Conservation (phyloP, 2,888 invertebrate genomes). For the Ophion obscuratus region DNA sequence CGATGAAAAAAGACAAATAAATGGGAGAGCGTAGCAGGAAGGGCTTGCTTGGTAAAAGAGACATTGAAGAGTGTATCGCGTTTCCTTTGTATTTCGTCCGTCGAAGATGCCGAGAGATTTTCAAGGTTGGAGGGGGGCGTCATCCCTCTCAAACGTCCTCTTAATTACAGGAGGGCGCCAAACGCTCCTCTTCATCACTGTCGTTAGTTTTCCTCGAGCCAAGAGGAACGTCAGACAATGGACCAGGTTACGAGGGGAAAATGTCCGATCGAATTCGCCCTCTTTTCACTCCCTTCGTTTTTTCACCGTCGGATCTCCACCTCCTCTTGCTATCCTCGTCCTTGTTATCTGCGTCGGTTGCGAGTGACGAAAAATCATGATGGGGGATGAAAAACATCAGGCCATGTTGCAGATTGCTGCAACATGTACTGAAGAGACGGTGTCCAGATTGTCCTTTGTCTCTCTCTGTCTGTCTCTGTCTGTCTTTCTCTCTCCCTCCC, state of each 20-base stretch:
- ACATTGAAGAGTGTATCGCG: slow-evolving; percentile 10
- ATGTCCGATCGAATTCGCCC: slow-evolving; percentile 51
- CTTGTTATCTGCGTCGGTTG: neutral
- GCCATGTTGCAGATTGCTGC: slow-evolving; percentile 10
- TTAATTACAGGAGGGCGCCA: slow-evolving; percentile 51
- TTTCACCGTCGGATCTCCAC: neutral
- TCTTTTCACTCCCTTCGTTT: slow-evolving; percentile 9
- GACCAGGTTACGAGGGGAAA: slow-evolving; percentile 58
- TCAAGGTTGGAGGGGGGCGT: slow-evolving; percentile 1
- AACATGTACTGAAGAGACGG: neutral
- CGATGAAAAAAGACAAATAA: neutral
- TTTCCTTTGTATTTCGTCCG: slow-evolving; percentile 22
- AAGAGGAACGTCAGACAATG: slow-evolving; percentile 45
- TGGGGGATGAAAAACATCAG: slow-evolving; percentile 46
- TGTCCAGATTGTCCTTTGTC: slow-evolving; percentile 15
- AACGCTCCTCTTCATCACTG: slow-evolving; percentile 7
- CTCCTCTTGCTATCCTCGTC: neutral
- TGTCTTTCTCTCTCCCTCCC: slow-evolving; percentile 11
- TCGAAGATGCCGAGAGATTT: slow-evolving; percentile 19
- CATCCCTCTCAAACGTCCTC: slow-evolving; percentile 33
- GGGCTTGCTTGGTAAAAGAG: neutral
- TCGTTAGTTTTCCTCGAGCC: neutral
- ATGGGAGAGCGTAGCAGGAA: neutral
- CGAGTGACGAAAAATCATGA: slow-evolving; percentile 47
- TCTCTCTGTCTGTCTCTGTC: neutral